phyloP scores from a whole-genome alignment of 2,888 invertebrate species.

The Pterostichus madidus region DNA sequence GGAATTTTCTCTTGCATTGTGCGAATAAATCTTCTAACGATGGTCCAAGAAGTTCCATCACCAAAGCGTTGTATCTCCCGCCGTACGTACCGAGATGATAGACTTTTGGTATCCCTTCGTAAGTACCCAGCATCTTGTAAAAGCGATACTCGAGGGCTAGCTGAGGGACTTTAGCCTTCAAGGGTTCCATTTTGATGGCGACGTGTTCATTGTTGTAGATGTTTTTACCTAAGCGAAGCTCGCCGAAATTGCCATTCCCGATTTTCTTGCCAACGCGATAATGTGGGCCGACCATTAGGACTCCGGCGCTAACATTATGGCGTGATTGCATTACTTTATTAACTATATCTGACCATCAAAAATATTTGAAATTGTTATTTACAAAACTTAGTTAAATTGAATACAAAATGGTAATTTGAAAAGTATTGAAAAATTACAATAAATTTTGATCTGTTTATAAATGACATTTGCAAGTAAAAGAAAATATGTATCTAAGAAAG shows the following conservation, averaged over 20 bases:
- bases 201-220: constrained; percentile 99
- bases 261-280: constrained; percentile 99
- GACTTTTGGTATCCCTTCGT: constrained; percentile 84
- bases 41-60: constrained; percentile 86
- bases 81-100: constrained; percentile 88
- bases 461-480: neutral
- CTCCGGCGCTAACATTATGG: constrained; percentile 52
- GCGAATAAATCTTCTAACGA: constrained; percentile 87
- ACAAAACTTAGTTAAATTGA: no score
- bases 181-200: constrained; percentile 99
- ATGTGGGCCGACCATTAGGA: constrained; percentile 60
- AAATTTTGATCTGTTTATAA: neutral
- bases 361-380: neutral
- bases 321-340: constrained; percentile 61
- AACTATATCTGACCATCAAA: constrained; percentile 52
- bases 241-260: constrained; percentile 99
- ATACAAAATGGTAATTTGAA: neutral
- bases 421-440: neutral
- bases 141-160: constrained; percentile 99
- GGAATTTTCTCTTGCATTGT: constrained; percentile 85
- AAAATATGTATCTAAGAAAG: neutral
- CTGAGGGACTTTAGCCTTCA: constrained; percentile 99
- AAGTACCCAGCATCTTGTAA: constrained; percentile 99
- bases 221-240: constrained; percentile 99
- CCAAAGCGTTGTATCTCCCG: constrained; percentile 85